Percentiles rank a stretch among this genome's conserved stretches.
These are phyloP conservation scores for Thalassarche chlororhynchos DNA, from an alignment of 2,113 vertebrate species.

Conservation along the genomic window DNA sequence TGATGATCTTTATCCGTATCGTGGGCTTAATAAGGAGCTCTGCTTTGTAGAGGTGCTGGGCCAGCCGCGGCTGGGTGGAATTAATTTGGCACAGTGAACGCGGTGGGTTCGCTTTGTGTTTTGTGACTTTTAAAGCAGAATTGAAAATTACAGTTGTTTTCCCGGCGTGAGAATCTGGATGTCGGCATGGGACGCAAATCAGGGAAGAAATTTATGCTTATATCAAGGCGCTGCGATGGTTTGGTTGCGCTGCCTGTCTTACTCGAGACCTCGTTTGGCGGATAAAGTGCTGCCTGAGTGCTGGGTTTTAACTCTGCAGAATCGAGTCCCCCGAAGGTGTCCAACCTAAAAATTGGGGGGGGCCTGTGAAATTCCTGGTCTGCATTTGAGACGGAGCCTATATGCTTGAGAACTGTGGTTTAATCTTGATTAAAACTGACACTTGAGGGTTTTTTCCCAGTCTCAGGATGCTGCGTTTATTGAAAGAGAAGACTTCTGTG, in stretches of 20 bases:
- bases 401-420: neutral
- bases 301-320: neutral
- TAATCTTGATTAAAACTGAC: neutral
- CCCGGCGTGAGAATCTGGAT: neutral
- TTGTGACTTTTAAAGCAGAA: neutral
- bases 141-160: neutral
- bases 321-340: neutral
- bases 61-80: neutral
- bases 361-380: neutral
- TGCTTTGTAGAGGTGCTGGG: neutral
- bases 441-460: neutral
- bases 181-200: neutral
- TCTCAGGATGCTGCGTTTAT: neutral
- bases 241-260: neutral
- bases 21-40: neutral
- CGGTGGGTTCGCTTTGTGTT: neutral
- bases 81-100: neutral
- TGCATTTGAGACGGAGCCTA: accelerated
- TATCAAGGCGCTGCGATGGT: neutral
- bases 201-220: neutral
- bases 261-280: accelerated
- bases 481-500: neutral
- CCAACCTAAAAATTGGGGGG: neutral
- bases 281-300: neutral
- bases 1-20: neutral